These are phyloP conservation scores for Potorous gilbertii DNA, from an alignment of 2,797 vertebrate genomes.

Conservation along the genomic window DNA sequence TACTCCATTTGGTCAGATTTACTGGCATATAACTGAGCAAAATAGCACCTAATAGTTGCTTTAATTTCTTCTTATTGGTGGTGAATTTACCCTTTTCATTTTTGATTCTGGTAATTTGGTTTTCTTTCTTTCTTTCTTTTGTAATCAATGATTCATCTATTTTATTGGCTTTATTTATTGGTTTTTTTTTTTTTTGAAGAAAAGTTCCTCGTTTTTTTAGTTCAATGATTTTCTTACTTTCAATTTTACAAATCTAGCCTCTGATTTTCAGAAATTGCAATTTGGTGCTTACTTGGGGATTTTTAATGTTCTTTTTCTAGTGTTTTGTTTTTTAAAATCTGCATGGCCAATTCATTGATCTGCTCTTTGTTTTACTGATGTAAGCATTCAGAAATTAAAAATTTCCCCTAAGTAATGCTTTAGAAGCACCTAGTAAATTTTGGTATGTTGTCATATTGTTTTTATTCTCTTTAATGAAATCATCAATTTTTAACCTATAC, in stretches of 20 bases:
- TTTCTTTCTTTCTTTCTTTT: background rate
- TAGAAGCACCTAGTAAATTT: background rate
- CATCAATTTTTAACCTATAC: no score
- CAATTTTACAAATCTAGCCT: background rate
- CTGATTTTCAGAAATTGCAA: background rate
- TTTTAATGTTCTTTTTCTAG: background rate
- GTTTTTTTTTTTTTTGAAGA: background rate
- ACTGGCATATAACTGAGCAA: background rate
- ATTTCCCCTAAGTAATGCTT: background rate
- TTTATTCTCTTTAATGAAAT: background rate
- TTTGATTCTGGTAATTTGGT: background rate
- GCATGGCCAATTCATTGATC: background rate
- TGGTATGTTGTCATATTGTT: background rate
- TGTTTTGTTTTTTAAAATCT: background rate
- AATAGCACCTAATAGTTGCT: background rate
- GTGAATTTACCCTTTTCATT: background rate
- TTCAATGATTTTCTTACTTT: no score
- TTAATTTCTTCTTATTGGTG: background rate
- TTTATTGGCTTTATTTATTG: background rate
- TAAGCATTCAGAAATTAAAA: background rate
- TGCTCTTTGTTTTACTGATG: background rate
- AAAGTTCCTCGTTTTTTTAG: background rate
- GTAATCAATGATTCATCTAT: background rate
- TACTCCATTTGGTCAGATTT: background rate
- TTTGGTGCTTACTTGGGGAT: background rate